phyloP scores from a whole-genome alignment of 2,113 vertebrate genomes.

The Nesogale talazaci region DNA sequence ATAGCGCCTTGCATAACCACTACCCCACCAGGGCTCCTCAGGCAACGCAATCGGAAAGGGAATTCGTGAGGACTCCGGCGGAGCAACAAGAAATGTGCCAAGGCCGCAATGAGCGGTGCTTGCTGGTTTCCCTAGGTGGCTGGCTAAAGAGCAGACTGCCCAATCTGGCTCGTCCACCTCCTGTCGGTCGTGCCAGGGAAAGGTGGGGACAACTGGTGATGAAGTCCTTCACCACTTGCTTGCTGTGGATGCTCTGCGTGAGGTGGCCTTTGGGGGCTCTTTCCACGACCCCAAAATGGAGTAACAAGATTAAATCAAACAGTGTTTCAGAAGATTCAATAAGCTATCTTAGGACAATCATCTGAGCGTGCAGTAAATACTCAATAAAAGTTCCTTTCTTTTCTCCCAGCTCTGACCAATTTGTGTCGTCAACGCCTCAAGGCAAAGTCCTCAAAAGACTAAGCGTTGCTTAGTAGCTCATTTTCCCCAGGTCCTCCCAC shows the following conservation, averaged over 20 bases:
- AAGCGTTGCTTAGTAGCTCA: not conserved
- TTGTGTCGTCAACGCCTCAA: conserved; percentile 7
- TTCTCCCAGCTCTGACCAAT: not conserved
- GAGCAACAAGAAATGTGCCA: too few species aligned
- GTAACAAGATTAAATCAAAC: not conserved
- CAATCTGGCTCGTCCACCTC: not conserved
- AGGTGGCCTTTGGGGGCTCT: not conserved
- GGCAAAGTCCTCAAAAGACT: not conserved
- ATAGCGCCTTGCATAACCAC: too few species aligned
- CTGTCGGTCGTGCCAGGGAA: not conserved
- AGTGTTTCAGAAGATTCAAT: not conserved
- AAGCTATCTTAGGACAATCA: not conserved
- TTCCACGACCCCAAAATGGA: not conserved
- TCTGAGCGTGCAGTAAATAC: not conserved
- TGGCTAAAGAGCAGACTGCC: not conserved
- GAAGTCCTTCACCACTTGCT: not conserved
- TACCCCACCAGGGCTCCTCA: too few species aligned
- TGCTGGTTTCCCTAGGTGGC: not conserved
- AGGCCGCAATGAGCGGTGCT: not conserved
- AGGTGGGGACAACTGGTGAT: not conserved
- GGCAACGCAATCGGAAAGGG: too few species aligned
- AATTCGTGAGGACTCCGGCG: too few species aligned
- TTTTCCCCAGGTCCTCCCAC: not conserved
- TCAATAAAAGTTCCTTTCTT: not conserved
- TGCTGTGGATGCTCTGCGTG: not conserved